Conservation (phyloP, 2,797 vertebrate species). For the Diceros bicornis region DNA sequence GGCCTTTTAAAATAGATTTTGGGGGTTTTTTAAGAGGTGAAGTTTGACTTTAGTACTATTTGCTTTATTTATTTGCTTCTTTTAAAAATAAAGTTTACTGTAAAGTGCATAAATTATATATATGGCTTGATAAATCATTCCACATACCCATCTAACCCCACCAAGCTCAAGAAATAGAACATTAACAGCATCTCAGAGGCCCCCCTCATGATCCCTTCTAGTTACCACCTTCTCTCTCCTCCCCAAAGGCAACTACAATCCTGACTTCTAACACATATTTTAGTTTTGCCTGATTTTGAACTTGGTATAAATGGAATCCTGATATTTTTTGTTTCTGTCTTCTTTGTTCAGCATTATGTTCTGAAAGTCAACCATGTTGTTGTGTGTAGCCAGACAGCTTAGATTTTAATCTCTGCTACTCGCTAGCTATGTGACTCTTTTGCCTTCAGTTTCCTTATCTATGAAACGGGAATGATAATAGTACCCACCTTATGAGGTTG, state of each 20-base stretch:
- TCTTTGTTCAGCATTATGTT: not conserved
- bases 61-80: slow-evolving; percentile 24
- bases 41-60: not conserved
- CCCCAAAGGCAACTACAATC: not conserved
- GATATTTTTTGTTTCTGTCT: not conserved
- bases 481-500: not conserved
- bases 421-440: not conserved
- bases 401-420: slow-evolving; percentile 14
- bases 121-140: slow-evolving; percentile 33
- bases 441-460: not conserved
- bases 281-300: slow-evolving; percentile 12
- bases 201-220: not conserved
- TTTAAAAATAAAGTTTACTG: slow-evolving; percentile 55
- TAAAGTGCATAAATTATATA: not conserved
- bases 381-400: not conserved
- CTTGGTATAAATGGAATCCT: not conserved
- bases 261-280: not conserved
- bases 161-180: not conserved
- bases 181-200: not conserved
- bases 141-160: not conserved
- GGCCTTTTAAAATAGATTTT: slow-evolving; percentile 21
- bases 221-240: fast-evolving
- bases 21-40: not conserved
- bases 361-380: not conserved
- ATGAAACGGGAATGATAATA: not conserved